Conservation (phyloP, 2,113 vertebrate species). For the Paralichthys olivaceus region DNA sequence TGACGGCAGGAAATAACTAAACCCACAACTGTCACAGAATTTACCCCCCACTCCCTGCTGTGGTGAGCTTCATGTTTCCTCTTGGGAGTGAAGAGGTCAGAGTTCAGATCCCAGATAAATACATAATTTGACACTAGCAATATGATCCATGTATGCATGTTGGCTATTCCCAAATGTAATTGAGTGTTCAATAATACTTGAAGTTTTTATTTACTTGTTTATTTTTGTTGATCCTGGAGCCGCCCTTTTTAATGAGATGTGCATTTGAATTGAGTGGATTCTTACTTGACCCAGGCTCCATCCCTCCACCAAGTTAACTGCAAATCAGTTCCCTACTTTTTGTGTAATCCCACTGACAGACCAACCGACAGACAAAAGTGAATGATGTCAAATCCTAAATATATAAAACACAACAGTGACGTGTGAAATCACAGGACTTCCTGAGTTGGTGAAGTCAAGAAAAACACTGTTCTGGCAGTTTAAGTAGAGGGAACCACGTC, state of each 20-base stretch:
- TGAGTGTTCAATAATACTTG: neutral
- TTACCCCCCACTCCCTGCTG: neutral
- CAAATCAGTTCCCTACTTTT: neutral
- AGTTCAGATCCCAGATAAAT: neutral
- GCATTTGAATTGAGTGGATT: too few relatives aligned
- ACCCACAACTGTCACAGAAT: neutral
- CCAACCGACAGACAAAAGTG: too few relatives aligned
- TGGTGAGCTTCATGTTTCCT: neutral
- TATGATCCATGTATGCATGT: neutral
- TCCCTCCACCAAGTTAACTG: neutral
- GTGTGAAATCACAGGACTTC: neutral
- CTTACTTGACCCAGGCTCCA: neutral
- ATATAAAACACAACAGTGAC: too few relatives aligned
- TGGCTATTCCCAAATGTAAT: neutral
- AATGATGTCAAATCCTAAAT: too few relatives aligned
- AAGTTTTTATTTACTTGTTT: neutral
- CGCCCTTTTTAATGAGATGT: neutral
- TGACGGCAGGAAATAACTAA: neutral
- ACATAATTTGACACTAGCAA: neutral
- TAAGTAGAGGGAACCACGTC: neutral
- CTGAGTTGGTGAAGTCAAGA: neutral
- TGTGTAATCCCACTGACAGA: too few relatives aligned
- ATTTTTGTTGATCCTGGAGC: too few relatives aligned
- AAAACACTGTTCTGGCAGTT: neutral
- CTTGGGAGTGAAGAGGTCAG: neutral